phyloP scores from a whole-genome alignment of 2,797 vertebrate genomes.

The Nothura maculosa region DNA sequence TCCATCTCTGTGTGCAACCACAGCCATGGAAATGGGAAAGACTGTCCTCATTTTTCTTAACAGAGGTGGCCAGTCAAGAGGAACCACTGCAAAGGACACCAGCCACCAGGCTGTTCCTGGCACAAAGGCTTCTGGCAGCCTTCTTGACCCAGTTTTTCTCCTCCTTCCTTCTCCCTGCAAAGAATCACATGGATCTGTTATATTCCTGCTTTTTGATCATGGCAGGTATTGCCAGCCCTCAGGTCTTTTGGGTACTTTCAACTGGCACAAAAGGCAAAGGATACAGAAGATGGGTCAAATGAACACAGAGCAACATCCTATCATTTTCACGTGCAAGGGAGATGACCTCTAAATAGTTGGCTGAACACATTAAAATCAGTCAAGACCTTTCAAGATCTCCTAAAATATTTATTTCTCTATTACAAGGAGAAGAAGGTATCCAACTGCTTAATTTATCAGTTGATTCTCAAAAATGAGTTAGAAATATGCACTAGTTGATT shows the following conservation, averaged over 20 bases:
- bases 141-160: fast-evolving
- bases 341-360: not conserved
- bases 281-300: not conserved
- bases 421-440: not conserved
- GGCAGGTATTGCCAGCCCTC: not conserved
- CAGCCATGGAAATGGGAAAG: not conserved
- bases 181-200: not conserved
- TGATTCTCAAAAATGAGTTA: not conserved
- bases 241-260: not conserved
- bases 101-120: not conserved
- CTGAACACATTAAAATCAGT: not conserved
- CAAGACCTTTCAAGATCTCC: not conserved
- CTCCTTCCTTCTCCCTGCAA: not conserved
- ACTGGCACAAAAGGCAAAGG: not conserved
- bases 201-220: not conserved
- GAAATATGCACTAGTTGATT: not conserved
- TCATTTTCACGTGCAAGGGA: not conserved
- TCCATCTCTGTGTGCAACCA: not conserved
- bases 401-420: not conserved
- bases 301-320: not conserved
- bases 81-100: not conserved
- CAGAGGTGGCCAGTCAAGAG: not conserved
- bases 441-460: not conserved
- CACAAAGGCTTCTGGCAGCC: not conserved
- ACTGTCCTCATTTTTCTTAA: not conserved